Conservation (phyloP, 2,888 invertebrate genomes). For the Lasioglossum leucozonium region DNA sequence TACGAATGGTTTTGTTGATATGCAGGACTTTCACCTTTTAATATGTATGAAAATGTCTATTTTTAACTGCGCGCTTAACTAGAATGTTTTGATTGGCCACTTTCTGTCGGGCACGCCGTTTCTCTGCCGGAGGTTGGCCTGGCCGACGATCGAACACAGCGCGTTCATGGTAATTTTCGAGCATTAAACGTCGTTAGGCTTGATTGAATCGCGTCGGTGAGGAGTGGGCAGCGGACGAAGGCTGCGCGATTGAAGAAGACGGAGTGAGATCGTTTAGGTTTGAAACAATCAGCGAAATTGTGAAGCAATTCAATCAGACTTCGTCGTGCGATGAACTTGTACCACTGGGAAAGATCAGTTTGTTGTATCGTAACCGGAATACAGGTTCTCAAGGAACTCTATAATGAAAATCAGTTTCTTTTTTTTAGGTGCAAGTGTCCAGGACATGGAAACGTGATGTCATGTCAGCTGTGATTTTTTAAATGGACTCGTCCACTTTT, state of each 20-base stretch:
- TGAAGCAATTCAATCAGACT: neutral
- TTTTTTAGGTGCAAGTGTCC: neutral
- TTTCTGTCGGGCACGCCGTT: neutral
- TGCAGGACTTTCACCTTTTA: neutral
- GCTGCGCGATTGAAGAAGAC: constrained; percentile 6
- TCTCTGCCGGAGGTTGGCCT: neutral
- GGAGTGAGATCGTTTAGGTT: neutral
- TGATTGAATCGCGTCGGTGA: constrained; percentile 9
- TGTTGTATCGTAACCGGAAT: neutral
- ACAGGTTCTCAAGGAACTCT: neutral
- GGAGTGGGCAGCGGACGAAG: neutral
- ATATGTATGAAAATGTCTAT: neutral
- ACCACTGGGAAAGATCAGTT: neutral
- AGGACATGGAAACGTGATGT: neutral
- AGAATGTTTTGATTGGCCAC: neutral
- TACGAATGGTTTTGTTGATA: neutral
- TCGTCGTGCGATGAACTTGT: neutral
- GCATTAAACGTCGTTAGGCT: constrained; percentile 3
- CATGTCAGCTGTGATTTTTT: neutral
- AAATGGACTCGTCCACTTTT: too few species aligned
- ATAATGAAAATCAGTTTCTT: neutral
- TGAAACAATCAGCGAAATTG: constrained; percentile 13
- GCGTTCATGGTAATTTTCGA: neutral
- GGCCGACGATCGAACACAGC: neutral
- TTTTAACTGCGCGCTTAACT: neutral